These are phyloP conservation scores for Trichonephila clavata DNA, from an alignment of 1,140 invertebrate species.

Conservation along the genomic window DNA sequence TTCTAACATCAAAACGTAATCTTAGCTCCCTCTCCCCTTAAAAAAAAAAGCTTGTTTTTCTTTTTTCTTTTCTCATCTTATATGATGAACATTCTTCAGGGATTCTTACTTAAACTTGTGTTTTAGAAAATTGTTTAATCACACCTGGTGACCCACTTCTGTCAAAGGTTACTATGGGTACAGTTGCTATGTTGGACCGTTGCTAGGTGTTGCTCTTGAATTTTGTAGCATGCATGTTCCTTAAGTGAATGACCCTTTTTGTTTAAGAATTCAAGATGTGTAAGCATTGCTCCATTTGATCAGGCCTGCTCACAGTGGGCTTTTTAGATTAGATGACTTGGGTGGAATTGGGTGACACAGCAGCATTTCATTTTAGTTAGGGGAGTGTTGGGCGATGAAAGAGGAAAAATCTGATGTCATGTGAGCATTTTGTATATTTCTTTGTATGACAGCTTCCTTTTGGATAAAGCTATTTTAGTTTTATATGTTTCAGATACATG, in stretches of 20 bases:
- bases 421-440: constrained; percentile 62
- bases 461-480: constrained; percentile 42
- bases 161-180: constrained; percentile 29
- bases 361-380: constrained; percentile 43
- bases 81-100: constrained; percentile 53
- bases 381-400: constrained; percentile 66
- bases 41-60: background rate
- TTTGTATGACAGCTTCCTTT: constrained; percentile 9
- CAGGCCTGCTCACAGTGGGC: constrained; percentile 35
- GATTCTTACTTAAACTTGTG: constrained; percentile 66
- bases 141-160: constrained; percentile 76
- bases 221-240: constrained; percentile 72
- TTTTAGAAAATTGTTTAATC: constrained; percentile 64
- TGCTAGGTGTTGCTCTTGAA: constrained; percentile 76
- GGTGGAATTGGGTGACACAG: constrained; percentile 56
- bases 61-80: background rate
- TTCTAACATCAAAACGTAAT: background rate
- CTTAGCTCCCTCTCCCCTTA: background rate
- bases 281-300: constrained; percentile 69
- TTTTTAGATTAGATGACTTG: constrained; percentile 62
- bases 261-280: constrained; percentile 76
- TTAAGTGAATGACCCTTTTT: constrained; percentile 77
- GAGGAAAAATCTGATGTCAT: constrained; percentile 74
- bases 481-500: constrained; percentile 28
- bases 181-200: constrained; percentile 76